Evolutionary conservation across 2,797 vertebrate genomes (phyloP), one percentile per base, ranked within the genome.

Genomic region (Aldrovandia affinis): DNA sequence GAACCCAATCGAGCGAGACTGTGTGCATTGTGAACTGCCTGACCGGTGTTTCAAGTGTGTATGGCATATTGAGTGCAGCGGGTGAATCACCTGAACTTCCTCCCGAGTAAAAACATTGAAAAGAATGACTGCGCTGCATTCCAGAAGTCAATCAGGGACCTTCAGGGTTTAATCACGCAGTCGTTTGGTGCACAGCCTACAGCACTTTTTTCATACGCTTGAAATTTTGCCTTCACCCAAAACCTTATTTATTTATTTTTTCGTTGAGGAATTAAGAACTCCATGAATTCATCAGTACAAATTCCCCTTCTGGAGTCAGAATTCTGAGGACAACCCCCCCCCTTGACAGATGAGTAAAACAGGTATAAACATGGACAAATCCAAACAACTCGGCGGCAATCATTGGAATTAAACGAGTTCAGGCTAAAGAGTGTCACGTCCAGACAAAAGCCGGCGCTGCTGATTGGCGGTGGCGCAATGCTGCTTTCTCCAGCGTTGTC

Each of bases 231-330:
- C 87, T 87, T 55, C 30, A 81, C 88, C 87, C 82, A 89, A 89
- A 88, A 79, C 14, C n/a, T n/a, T n/a, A n/a, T n/a, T n/a, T n/a
- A n/a, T n/a, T n/a, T n/a, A n/a, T 87, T 89, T 89, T 92, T 91
- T 92, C 89, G 89, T 88, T 88, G 68, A 81, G 36, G 87, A 89
- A 90, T 90, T 89, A 89, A 90, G 87, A 87, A 90, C 81, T 84
- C 90, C 91, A 90, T 94, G 91, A 90, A 92, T 92, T 92, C 82
- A 92, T 92, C 92, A 93, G 89, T 88, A 89, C 89, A 89, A n/a
- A 87, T 88, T 80, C 87, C 90, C 88, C 78, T 55, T 12, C 61
- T 10, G 78, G 65, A 84, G 90, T 84, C 80, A 81, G 83, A 79
- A 63, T 63, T 90, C 86, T 15, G 85, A 87, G 85, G 89, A 87